phyloP scores from a whole-genome alignment of 2,113 vertebrate species.

The Colius striatus region DNA sequence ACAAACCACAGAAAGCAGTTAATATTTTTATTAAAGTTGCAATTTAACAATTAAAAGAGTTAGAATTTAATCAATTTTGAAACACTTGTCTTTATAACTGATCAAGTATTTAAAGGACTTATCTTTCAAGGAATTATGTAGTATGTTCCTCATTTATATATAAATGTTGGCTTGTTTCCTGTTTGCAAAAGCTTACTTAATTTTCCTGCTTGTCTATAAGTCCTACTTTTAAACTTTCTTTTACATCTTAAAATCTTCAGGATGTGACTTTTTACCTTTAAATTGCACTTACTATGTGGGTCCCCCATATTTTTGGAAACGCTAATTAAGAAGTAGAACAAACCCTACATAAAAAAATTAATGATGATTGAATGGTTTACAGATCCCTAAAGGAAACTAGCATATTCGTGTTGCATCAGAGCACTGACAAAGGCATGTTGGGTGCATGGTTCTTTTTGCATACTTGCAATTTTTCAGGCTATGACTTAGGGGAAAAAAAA shows the following conservation, averaged over 20 bases:
- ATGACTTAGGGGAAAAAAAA: conserved; percentile 20
- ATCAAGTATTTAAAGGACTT: not conserved
- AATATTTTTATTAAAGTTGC: not conserved
- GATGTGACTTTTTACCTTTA: conserved; percentile 42
- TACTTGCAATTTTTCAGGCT: conserved; percentile 49
- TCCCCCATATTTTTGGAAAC: conserved; percentile 73
- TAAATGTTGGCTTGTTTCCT: not conserved
- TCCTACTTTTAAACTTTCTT: not conserved
- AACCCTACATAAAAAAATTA: conserved; percentile 70
- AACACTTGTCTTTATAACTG: not conserved
- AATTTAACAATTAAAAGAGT: not conserved
- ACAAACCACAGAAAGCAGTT: not conserved
- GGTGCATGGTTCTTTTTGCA: not conserved
- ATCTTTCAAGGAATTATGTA: not conserved
- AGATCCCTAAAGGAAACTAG: conserved; percentile 68
- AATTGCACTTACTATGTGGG: conserved; percentile 40
- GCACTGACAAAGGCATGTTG: conserved; percentile 46
- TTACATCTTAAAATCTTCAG: conserved; percentile 3
- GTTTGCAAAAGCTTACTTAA: not conserved
- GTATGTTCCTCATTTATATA: not conserved
- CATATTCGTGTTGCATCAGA: conserved; percentile 52
- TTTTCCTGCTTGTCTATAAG: not conserved
- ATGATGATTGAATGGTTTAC: conserved; percentile 40
- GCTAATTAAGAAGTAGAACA: conserved; percentile 76
- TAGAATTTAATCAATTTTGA: not conserved